phyloP scores from a whole-genome alignment of 2,113 vertebrate species.

The Asarcornis scutulata region DNA sequence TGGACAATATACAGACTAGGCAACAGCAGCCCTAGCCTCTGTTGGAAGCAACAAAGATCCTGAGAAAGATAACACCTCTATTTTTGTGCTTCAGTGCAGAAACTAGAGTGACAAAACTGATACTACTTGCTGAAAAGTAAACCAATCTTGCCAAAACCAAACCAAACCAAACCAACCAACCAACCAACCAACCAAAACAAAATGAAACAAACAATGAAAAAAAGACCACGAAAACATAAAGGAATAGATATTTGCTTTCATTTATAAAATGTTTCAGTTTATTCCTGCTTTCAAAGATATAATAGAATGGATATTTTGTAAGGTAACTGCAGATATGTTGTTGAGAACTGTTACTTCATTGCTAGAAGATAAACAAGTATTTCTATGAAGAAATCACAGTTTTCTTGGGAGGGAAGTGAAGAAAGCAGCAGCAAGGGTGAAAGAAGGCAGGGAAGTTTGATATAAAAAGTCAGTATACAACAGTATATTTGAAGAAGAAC shows the following conservation, averaged over 20 bases:
- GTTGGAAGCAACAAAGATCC: neutral
- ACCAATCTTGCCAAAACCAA: neutral
- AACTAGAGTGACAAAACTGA: neutral
- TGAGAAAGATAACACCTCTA: neutral
- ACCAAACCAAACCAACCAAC: too few species aligned
- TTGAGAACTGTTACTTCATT: neutral
- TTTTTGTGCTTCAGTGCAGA: neutral
- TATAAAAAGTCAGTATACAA: neutral
- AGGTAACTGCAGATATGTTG: neutral
- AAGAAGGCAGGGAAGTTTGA: neutral
- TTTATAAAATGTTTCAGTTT: neutral
- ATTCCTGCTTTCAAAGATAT: neutral
- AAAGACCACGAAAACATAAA: too few species aligned
- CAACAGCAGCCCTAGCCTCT: neutral
- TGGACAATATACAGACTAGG: too few species aligned
- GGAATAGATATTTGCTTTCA: neutral
- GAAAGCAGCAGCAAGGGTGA: neutral
- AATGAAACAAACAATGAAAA: too few species aligned
- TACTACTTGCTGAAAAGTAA: neutral
- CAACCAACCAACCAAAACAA: too few species aligned
- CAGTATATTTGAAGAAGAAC: neutral
- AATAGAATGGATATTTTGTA: neutral
- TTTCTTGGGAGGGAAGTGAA: neutral
- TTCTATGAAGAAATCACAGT: neutral
- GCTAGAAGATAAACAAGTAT: neutral